These are phyloP conservation scores for Cercocebus atys DNA, from an alignment of 2,113 vertebrate genomes.

Conservation along the genomic window DNA sequence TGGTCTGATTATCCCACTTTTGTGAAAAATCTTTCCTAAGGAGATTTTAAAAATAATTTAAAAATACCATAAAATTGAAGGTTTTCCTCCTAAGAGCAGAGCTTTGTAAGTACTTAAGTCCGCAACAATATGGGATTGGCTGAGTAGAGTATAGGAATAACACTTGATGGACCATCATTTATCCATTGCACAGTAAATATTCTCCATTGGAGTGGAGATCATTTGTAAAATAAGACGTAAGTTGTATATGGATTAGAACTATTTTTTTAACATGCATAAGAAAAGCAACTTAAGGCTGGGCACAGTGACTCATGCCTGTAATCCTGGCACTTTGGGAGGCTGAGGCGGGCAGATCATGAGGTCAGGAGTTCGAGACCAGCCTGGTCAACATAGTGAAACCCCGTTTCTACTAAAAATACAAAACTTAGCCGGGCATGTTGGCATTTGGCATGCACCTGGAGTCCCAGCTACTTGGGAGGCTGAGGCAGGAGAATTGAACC, in stretches of 20 bases:
- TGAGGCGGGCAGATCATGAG: too few relatives aligned
- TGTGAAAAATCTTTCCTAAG: conserved; percentile 16
- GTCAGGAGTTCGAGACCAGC: too few relatives aligned
- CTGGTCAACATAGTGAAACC: too few relatives aligned
- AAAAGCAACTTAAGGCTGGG: neutral
- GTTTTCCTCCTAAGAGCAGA: neutral
- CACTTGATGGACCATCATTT: neutral
- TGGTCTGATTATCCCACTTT: neutral
- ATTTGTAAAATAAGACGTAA: neutral
- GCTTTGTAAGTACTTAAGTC: neutral
- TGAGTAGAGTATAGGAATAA: neutral
- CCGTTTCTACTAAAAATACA: too few relatives aligned
- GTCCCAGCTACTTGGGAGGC: too few relatives aligned
- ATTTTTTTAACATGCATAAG: neutral
- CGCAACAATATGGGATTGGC: neutral
- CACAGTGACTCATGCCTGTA: too few relatives aligned
- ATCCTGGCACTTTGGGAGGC: too few relatives aligned
- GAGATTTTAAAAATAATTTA: neutral
- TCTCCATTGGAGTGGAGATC: neutral
- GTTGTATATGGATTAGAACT: neutral
- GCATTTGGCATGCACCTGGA: too few relatives aligned
- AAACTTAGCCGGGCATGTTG: too few relatives aligned
- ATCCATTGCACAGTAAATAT: neutral
- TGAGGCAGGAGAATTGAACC: too few relatives aligned
- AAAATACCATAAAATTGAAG: neutral